Conservation (phyloP, 2,888 invertebrate genomes). For the Stenodema calcarata region DNA sequence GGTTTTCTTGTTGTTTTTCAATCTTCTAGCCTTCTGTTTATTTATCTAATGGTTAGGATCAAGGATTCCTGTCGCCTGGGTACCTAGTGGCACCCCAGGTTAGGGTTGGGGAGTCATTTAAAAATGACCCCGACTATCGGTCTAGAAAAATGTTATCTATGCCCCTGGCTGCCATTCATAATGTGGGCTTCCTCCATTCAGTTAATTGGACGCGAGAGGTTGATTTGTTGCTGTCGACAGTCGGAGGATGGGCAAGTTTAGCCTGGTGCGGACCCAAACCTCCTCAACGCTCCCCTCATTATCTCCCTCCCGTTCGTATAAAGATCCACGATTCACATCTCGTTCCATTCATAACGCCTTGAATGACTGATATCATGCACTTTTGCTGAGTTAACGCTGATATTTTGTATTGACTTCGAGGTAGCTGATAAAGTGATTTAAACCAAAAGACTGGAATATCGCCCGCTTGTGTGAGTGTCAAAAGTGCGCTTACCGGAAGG, state of each 20-base stretch:
- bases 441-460: too few species aligned
- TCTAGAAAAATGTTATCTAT: slow-evolving; percentile 14
- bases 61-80: background rate
- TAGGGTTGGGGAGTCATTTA: slow-evolving; percentile 10
- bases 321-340: background rate
- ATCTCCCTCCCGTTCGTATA: background rate
- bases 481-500: too few species aligned
- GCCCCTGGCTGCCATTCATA: slow-evolving; percentile 23
- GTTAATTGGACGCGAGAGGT: slow-evolving; percentile 13
- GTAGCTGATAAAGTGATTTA: too few species aligned
- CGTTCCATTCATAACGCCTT: background rate
- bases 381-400: too few species aligned
- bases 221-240: slow-evolving; percentile 16
- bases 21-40: background rate
- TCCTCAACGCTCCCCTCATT: background rate
- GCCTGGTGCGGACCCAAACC: background rate
- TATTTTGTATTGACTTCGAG: too few species aligned
- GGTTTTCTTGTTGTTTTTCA: background rate
- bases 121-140: slow-evolving; percentile 21
- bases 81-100: background rate
- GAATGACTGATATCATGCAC: too few species aligned
- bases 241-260: background rate
- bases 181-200: slow-evolving; percentile 10
- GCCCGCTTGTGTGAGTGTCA: too few species aligned
- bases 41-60: background rate